Conservation (phyloP, 2,797 vertebrate genomes). For the Aselliscus stoliczkanus region DNA sequence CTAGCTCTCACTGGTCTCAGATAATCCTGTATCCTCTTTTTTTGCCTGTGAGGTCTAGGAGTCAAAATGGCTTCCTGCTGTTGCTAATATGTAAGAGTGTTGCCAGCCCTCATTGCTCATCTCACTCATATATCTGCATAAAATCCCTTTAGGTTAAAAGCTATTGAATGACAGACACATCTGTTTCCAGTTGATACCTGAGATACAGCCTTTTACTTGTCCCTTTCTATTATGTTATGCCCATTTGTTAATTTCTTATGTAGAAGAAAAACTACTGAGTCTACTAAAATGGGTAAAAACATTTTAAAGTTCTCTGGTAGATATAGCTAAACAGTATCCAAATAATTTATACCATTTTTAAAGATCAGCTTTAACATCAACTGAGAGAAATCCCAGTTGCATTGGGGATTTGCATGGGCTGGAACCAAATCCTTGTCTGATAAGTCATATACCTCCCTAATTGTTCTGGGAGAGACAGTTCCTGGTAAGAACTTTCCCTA, state of each 20-base stretch:
- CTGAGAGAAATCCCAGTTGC: not conserved
- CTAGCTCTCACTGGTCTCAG: not conserved
- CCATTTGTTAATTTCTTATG: not conserved
- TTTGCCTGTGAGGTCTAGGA: not conserved
- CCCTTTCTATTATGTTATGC: not conserved
- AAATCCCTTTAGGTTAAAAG: not conserved
- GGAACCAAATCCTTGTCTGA: not conserved
- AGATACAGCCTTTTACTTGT: not conserved
- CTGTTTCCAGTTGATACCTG: not conserved
- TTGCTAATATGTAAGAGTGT: not conserved
- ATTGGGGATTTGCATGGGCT: rapidly evolving
- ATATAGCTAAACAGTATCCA: not conserved
- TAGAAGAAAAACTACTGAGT: not conserved
- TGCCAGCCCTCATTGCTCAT: rapidly evolving
- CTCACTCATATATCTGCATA: not conserved
- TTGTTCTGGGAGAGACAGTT: not conserved
- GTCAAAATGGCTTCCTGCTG: not conserved
- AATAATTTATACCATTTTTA: not conserved
- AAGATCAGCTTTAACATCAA: not conserved
- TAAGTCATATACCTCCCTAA: rapidly evolving
- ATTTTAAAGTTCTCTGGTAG: not conserved
- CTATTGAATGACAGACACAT: not conserved
- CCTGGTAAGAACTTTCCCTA: slow-evolving; percentile 39
- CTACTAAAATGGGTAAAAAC: not conserved
- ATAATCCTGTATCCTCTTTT: not conserved